Evolutionary conservation across 1,140 invertebrate species (phyloP).

Genomic region (Brachionus rubens): DNA sequence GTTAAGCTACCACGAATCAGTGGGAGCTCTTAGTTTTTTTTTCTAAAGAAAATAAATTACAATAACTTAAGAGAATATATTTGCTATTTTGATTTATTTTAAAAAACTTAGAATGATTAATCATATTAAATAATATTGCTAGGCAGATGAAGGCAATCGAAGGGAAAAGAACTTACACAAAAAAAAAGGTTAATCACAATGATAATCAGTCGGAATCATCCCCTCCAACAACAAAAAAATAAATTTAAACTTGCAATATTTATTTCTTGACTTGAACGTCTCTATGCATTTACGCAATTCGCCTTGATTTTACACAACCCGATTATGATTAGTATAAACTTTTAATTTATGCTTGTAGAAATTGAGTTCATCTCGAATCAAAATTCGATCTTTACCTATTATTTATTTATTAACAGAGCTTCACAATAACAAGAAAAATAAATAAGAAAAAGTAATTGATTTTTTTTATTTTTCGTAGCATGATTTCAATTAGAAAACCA

Average conservation of each 20-base stretch:
- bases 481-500: constrained; percentile 24
- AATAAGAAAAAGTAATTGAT: constrained; percentile 38
- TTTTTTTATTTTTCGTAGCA: constrained; percentile 38
- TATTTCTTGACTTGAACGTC: too few relatives aligned
- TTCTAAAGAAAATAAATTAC: constrained; percentile 23
- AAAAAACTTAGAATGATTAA: constrained; percentile 24
- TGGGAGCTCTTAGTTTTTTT: constrained; percentile 12
- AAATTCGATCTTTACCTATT: constrained; percentile 40
- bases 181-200: constrained; percentile 31
- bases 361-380: not conserved
- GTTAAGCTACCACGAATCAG: not conserved
- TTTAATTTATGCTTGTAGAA: not conserved
- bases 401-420: constrained; percentile 36
- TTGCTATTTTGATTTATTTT: constrained; percentile 29
- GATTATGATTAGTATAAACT: too few relatives aligned
- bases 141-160: constrained; percentile 12
- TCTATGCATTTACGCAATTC: too few relatives aligned
- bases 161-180: not conserved
- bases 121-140: constrained; percentile 32
- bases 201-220: constrained; percentile 25
- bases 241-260: too few relatives aligned
- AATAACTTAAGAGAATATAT: not conserved
- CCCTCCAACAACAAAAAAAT: too few relatives aligned
- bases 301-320: too few relatives aligned
- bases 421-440: constrained; percentile 43